These are phyloP conservation scores for Cyphomyrus plagiostoma DNA, from an alignment of 2,113 vertebrate genomes.

Conservation along the genomic window DNA sequence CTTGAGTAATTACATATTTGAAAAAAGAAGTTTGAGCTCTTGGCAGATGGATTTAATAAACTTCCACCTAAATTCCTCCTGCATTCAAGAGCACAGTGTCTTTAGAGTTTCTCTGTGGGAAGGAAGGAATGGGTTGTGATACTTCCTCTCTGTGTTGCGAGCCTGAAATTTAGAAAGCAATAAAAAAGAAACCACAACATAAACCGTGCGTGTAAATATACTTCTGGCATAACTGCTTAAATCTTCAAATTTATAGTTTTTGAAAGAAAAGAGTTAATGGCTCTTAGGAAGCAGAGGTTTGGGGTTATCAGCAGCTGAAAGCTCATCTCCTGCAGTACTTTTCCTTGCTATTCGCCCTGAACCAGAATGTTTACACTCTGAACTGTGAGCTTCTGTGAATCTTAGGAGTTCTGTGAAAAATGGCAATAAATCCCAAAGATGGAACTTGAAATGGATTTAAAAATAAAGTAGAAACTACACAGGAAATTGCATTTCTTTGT, in stretches of 20 bases:
- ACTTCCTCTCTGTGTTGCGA: background rate
- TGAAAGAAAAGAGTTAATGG: background rate
- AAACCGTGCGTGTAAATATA: background rate
- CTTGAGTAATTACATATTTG: background rate
- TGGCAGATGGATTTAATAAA: constrained; percentile 1
- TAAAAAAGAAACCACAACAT: background rate
- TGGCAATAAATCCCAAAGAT: background rate
- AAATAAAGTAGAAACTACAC: background rate
- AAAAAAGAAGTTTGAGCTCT: background rate
- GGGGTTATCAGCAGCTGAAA: background rate
- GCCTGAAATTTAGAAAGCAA: background rate
- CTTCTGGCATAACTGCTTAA: background rate
- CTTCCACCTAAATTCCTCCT: background rate
- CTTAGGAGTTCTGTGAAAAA: background rate
- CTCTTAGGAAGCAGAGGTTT: background rate
- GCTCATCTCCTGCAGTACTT: background rate
- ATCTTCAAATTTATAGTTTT: background rate
- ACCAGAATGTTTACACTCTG: background rate
- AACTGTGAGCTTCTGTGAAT: background rate
- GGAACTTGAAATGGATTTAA: background rate
- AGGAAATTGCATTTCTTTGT: background rate
- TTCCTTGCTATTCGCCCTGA: background rate
- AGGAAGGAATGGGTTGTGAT: background rate
- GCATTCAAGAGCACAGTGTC: background rate
- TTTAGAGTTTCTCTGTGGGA: background rate